Conservation (phyloP, 2,888 invertebrate genomes). For the Rotaria socialis region DNA sequence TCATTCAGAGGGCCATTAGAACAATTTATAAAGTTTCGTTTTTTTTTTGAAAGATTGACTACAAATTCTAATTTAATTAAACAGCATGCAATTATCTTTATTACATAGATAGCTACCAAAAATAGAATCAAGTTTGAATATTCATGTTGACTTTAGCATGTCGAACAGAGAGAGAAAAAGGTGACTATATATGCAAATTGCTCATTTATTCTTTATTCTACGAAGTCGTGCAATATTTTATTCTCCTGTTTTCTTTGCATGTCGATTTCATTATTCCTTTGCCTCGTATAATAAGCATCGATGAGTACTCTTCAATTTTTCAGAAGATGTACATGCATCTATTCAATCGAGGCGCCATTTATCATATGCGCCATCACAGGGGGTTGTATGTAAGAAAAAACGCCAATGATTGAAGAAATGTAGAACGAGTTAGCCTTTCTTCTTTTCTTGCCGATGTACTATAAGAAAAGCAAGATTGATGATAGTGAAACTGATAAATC, state of each 20-base stretch:
- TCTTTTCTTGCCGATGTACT: not conserved
- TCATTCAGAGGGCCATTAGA: too few relatives aligned
- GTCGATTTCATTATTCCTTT: not conserved
- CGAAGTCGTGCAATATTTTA: too few relatives aligned
- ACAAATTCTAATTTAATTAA: too few relatives aligned
- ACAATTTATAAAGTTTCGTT: too few relatives aligned
- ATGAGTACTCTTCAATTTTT: not conserved
- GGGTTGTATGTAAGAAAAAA: not conserved
- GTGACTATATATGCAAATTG: too few relatives aligned
- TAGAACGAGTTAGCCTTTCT: not conserved
- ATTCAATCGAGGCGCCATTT: not conserved
- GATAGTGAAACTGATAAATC: not conserved
- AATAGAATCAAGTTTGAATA: too few relatives aligned
- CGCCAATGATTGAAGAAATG: not conserved
- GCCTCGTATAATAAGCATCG: not conserved
- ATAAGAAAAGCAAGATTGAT: not conserved
- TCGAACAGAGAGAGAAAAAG: too few relatives aligned
- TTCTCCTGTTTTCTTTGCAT: not conserved
- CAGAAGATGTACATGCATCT: not conserved
- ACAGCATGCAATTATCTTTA: too few relatives aligned
- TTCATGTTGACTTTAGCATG: too few relatives aligned
- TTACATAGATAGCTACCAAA: too few relatives aligned
- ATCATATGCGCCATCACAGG: not conserved
- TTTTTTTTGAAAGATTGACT: too few relatives aligned
- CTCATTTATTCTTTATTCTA: too few relatives aligned